A percentile compares a stretch with the other conserved stretches of the same genome.
phyloP scores from a whole-genome alignment of 1,140 invertebrate genomes.

The Microplitis demolitor region DNA sequence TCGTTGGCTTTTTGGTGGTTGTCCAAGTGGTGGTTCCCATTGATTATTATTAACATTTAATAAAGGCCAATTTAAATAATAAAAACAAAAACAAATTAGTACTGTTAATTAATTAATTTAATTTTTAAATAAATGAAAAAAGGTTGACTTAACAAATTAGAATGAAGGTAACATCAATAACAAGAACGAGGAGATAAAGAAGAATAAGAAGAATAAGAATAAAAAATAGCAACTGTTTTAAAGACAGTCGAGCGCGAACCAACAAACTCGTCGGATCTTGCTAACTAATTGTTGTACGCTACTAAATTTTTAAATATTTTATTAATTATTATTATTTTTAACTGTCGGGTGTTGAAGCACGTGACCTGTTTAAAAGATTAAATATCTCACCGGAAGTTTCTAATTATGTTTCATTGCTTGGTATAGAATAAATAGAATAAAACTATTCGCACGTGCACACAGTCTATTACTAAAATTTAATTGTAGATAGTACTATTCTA shows the following conservation, averaged over 20 bases:
- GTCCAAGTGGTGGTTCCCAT: slow-evolving; percentile 23
- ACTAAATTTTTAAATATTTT: background rate
- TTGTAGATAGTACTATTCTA: background rate
- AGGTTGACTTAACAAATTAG: too few relatives aligned
- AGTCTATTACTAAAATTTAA: background rate
- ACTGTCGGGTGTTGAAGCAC: slow-evolving; percentile 16
- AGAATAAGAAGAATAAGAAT: background rate
- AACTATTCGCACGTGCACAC: background rate
- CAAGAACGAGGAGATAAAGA: background rate
- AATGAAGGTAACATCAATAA: too few relatives aligned
- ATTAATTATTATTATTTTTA: background rate
- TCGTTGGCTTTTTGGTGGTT: slow-evolving; percentile 41
- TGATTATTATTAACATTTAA: background rate
- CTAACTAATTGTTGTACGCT: background rate
- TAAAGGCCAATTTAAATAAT: too few relatives aligned
- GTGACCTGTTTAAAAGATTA: slow-evolving; percentile 27
- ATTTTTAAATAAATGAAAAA: background rate
- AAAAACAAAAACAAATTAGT: too few relatives aligned
- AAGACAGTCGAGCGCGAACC: slow-evolving; percentile 38
- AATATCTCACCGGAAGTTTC: slow-evolving; percentile 17
- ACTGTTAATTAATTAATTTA: too few relatives aligned
- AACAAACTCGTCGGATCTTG: slow-evolving; percentile 10
- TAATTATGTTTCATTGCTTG: slow-evolving; percentile 16
- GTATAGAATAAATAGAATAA: background rate
- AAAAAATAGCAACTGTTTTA: slow-evolving; percentile 18